Conservation (phyloP, 1,140 invertebrate species). For the Achroia grisella region DNA sequence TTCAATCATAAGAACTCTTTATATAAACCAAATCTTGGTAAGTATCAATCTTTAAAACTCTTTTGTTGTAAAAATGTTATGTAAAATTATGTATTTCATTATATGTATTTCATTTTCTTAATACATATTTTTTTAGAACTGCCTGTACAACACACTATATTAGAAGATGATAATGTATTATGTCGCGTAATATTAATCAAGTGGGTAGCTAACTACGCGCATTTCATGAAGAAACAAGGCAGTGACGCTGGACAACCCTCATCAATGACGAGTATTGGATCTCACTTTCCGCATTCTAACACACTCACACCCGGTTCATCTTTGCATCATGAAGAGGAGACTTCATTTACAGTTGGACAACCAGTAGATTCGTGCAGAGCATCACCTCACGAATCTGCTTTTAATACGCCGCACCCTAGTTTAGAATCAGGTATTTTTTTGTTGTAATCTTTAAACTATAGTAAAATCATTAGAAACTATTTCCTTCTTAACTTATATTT, state of each 20-base stretch:
- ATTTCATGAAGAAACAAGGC: constrained; percentile 77
- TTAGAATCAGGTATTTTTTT: constrained; percentile 55
- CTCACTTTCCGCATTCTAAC: constrained; percentile 44
- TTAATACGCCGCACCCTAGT: constrained; percentile 64
- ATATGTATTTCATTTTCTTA: not conserved
- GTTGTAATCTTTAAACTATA: too few species aligned
- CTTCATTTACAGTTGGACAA: constrained; percentile 67
- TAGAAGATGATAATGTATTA: constrained; percentile 80
- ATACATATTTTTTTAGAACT: constrained; percentile 63
- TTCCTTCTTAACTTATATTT: too few species aligned
- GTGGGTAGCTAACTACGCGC: constrained; percentile 91
- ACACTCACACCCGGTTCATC: constrained; percentile 51
- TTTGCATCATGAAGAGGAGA: constrained; percentile 65
- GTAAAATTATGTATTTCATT: not conserved
- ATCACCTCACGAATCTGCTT: constrained; percentile 56
- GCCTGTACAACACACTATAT: constrained; percentile 71
- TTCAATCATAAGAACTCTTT: constrained; percentile 89
- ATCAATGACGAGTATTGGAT: constrained; percentile 62
- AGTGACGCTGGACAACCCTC: constrained; percentile 70
- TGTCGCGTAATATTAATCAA: constrained; percentile 91
- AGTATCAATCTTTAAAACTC: too few species aligned
- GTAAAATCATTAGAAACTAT: too few species aligned
- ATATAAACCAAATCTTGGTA: constrained; percentile 90
- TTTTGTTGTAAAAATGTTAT: not conserved
- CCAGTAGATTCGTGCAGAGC: constrained; percentile 60